Evolutionary conservation across 2,113 vertebrate genomes (phyloP), one percentile per base, ranked within the genome.

Genomic region (Lucifuga dentata): DNA sequence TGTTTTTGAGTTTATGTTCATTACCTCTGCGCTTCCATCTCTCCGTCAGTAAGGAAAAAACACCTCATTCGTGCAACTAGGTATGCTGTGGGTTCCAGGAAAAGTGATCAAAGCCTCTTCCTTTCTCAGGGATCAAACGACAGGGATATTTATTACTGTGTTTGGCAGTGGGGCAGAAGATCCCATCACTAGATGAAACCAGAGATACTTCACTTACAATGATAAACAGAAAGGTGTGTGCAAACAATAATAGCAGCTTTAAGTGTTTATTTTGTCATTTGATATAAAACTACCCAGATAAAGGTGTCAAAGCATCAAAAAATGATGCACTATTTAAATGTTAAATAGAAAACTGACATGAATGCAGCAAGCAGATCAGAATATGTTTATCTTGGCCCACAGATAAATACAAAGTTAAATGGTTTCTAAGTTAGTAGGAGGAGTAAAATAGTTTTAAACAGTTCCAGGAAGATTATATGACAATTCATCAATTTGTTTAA

Each of bases 61-160:
- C 73, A 86, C 38, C 17, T 39, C 23, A 49, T 67, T 62, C 61
- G 51, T 80, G 45, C n/a, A 40, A 46, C 43, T 75, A 55, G 58
- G 68, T 87, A 36, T 32, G 43, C 84, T 56, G 62, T 68, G 80
- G 78, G 60, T 82, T 86, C 72, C 75, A 86, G 87, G 86, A 90
- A 87, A 83, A 64, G 53, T 24, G 80, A 87, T 91, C 83, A 91
- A 88, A 89, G 90, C 76, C 49, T 76, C 73, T 90, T 92, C 89
- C 87, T 68, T 66, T 84, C 81, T 87, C 80, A 71, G 67, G 68
- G 83, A 89, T 92, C 90, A 91, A 91, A 90, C 78, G 0, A 11
- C 26, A 21, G 72, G 79, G 62, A 82, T 86, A 90, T 90, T 90
- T 90, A 88, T 81, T 87, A 89, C 85, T 81, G 81, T 88, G 88